These are phyloP conservation scores for Adelosebastes latens DNA, from an alignment of 2,797 vertebrate species.

Conservation along the genomic window DNA sequence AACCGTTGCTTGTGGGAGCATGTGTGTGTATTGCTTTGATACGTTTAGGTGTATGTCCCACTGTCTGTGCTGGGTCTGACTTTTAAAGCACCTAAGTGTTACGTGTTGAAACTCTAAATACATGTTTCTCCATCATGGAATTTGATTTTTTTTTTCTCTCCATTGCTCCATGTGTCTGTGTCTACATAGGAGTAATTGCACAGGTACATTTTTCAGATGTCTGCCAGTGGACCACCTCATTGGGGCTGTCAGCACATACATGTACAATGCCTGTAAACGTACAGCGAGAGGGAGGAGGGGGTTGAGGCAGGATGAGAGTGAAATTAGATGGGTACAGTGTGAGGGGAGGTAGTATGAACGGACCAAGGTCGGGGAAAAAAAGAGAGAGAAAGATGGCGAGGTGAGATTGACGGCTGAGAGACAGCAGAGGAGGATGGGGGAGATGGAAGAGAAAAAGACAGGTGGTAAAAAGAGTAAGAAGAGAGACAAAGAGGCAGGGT, in stretches of 20 bases:
- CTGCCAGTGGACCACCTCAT: slow-evolving; percentile 71
- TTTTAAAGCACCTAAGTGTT: slow-evolving; percentile 28
- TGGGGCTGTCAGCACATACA: slow-evolving; percentile 77
- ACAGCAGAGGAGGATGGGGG: slow-evolving; percentile 8
- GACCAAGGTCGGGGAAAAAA: slow-evolving; percentile 15
- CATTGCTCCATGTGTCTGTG: slow-evolving; percentile 42
- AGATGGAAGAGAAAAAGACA: not conserved
- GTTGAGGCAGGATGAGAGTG: slow-evolving; percentile 1
- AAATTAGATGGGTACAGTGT: slow-evolving; percentile 39
- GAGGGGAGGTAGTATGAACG: slow-evolving; percentile 3
- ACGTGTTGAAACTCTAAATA: slow-evolving; percentile 73
- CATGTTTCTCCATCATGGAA: slow-evolving; percentile 47
- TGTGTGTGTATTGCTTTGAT: slow-evolving; percentile 11
- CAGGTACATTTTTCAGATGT: slow-evolving; percentile 79
- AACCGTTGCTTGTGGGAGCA: slow-evolving; percentile 1
- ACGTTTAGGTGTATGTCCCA: not conserved
- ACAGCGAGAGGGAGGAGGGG: not conserved
- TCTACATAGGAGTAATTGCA: slow-evolving; percentile 66
- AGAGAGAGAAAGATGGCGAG: slow-evolving; percentile 24
- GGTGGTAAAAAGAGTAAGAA: slow-evolving; percentile 10
- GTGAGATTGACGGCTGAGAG: slow-evolving; percentile 32
- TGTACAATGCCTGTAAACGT: slow-evolving; percentile 49
- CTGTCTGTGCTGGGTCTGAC: slow-evolving; percentile 13
- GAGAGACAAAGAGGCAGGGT: slow-evolving; percentile 7
- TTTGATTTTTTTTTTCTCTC: slow-evolving; percentile 31